Base-by-base conservation (phyloP, 2,888 invertebrate genomes). In the Polymixis flavicincta region DNA sequence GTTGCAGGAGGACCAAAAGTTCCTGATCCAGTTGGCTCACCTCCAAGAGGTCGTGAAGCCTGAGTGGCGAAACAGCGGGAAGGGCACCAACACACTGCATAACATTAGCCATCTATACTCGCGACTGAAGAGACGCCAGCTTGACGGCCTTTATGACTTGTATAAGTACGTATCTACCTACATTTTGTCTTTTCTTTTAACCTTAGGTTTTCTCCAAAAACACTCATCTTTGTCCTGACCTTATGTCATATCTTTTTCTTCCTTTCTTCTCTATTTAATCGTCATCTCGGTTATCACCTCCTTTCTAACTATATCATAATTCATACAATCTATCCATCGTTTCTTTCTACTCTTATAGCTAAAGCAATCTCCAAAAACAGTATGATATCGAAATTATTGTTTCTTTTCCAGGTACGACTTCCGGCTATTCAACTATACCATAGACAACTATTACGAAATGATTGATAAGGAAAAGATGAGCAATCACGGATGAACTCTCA, bases 371-470 rank as follows among this genome's bases (percentile, higher is more conserved):
- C 37, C 37, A 37, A 37, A 37, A 74, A 17, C 7, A 37, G 14
- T 28, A 25, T 76, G 66, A 48, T 32, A 14, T 1, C 4, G 22
- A n/a, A n/a, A 64, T 25, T 11, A 57, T 74, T 45, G 25, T 55
- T 69, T 42, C 0, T 85, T 83, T 97, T 97, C 50, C 96, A 98
- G 98, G 93, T 97, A 98, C 91, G 99, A 99, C 94, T 99, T 99
- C 93, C 97, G 98, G 92, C 96, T 99, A 80, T 99, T 99, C 96
- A 98, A 98, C 91, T 99, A 99, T 92, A 97, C 98, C 78, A 97
- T 98, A 89, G 97, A 97, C 86, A 97, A 97, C 84, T 98, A 98
- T 92, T 95, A 98, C 89, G 97, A 97, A 87, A 95, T 97, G 87
- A 97, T 96, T 17, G 93, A 85, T 32, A 73, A 63, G 92, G 93